Base-by-base conservation (phyloP, 2,888 invertebrate genomes). In the Magallana nippona region DNA sequence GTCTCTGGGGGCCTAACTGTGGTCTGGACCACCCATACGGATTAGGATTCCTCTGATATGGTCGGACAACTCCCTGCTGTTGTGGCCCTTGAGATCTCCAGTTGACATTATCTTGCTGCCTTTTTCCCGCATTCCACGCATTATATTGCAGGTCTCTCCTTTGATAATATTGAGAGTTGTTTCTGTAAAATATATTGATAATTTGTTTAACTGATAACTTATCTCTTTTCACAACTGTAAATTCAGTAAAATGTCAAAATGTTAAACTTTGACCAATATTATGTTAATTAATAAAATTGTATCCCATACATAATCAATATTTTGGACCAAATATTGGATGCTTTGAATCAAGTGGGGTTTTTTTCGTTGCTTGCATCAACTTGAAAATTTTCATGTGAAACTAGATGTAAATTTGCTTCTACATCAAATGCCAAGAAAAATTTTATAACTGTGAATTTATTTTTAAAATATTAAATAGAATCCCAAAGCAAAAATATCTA, bases 151-250 rank as follows among this genome's bases (percentile, higher is more conserved):
- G 79, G 56, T 79, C 57, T 56, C 27, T 27, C 13, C 22, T 57
- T 27, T 79, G 79, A 79, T 79, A 71, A 27, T 32, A 71, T 71
- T 22, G 71, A 15, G 19, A 15, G 55, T 44, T 78, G 22, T 78
- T 44, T 27, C 71, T 71, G 32, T 1, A 71, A 71, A 32, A 71
- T 17, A 17, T 3, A 58, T 44, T 5, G 17, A 15, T 60, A 22
- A 15, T 77, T 77, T 77, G 5, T 77, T 17, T 19, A 77, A 32
- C 22, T 19, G 15, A 19, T 5, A 22, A 19, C 19, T 3, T 10
- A 15, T 22, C 10, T 17, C 22, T 2, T 13, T 17, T 3, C 32
- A 15, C 17, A 19, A 5, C 27, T 77, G 19, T 19, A 32, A 15
- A 15, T 3, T 77, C 27, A 15, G 3, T 17, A 10, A 10, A 78